Evolutionary conservation across 2,888 invertebrate species (phyloP).

Genomic region (Drosophila formosana): DNA sequence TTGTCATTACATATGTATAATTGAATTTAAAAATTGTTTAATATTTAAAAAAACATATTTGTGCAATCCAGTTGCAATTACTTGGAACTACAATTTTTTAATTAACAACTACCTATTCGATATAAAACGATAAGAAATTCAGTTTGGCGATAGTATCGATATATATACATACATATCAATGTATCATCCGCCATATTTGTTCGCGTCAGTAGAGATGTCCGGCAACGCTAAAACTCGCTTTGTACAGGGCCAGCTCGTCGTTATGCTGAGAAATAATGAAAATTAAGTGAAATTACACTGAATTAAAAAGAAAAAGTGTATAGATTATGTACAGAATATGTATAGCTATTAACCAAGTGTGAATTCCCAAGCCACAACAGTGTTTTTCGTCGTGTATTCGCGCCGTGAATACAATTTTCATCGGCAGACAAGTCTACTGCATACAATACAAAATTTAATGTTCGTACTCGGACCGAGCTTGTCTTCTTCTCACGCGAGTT

Average conservation of each 20-base stretch:
- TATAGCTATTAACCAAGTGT: slow-evolving; percentile 53
- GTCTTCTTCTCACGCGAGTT: slow-evolving; percentile 78
- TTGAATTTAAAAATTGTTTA: not conserved
- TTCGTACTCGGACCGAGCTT: slow-evolving; percentile 78
- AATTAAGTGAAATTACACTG: slow-evolving; percentile 79
- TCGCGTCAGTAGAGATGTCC: slow-evolving; percentile 63
- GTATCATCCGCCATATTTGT: slow-evolving; percentile 70
- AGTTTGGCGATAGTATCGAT: slow-evolving; percentile 41
- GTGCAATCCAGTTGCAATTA: not conserved
- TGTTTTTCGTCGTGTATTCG: slow-evolving; percentile 51
- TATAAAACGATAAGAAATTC: not conserved
- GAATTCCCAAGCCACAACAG: slow-evolving; percentile 42
- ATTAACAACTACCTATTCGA: not conserved
- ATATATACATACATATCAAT: slow-evolving; percentile 13
- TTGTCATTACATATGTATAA: not conserved
- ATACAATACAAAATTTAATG: slow-evolving; percentile 80
- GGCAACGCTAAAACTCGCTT: slow-evolving; percentile 72
- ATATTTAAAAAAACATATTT: not conserved
- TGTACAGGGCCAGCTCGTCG: slow-evolving; percentile 77
- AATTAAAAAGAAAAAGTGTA: slow-evolving; percentile 70
- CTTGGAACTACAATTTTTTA: not conserved
- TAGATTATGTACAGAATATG: slow-evolving; percentile 60
- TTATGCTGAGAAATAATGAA: slow-evolving; percentile 76
- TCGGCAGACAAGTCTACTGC: slow-evolving; percentile 74
- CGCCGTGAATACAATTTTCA: slow-evolving; percentile 71